Evolutionary conservation across 1,140 invertebrate genomes (phyloP).

Genomic region (Varroa destructor): DNA sequence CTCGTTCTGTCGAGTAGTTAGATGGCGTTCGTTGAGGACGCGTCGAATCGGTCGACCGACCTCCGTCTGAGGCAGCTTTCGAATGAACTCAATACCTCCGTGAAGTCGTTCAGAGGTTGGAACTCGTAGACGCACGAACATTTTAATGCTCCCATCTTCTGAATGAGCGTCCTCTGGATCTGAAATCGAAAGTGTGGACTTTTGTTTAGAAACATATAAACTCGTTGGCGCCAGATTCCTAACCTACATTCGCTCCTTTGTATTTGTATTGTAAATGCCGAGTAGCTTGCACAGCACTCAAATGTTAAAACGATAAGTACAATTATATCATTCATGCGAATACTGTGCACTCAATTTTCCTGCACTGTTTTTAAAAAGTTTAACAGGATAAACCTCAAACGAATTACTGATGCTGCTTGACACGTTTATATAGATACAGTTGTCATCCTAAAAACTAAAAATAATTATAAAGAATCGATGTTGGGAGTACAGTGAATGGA

Average conservation of each 20-base stretch:
- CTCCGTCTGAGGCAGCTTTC: neutral
- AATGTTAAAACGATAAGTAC: neutral
- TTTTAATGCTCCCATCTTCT: neutral
- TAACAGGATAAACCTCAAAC: too few species aligned
- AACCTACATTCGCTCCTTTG: neutral
- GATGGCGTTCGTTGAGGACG: neutral
- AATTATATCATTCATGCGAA: too few species aligned
- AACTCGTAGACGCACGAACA: neutral
- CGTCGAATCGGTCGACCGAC: neutral
- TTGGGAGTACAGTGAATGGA: too few species aligned
- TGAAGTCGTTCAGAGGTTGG: neutral
- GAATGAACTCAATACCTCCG: slow-evolving; percentile 8
- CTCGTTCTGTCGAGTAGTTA: neutral
- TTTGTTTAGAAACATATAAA: too few species aligned
- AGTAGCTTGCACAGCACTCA: neutral
- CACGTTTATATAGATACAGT: too few species aligned
- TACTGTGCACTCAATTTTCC: too few species aligned
- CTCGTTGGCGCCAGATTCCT: neutral
- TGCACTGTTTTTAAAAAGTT: too few species aligned
- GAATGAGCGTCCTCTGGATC: slow-evolving; percentile 14
- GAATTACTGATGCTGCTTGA: too few species aligned
- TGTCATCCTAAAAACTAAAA: too few species aligned
- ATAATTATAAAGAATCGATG: too few species aligned
- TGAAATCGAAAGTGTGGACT: neutral
- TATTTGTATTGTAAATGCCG: neutral